Base-by-base conservation (phyloP, 37 sponge, comb jelly and placozoan species). In the Spongilla lacustris region DNA sequence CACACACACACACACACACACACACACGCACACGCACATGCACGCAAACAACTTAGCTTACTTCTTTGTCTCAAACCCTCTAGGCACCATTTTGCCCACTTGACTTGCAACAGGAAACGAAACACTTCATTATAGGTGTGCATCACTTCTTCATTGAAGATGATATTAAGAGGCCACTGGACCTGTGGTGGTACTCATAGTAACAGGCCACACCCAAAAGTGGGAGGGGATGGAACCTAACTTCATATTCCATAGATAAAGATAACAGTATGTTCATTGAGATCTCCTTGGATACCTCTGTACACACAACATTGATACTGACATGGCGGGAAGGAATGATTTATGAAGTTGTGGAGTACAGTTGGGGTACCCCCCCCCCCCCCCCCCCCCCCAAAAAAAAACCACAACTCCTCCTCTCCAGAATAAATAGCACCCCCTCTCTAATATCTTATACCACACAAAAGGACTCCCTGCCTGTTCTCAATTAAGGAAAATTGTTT, bases 1-100 rank as follows among this genome's bases (percentile, higher is more conserved):
- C 27, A 28, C 27, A 69, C 71, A n/a, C 9, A 11, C 25, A 69
- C n/a, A n/a, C 25, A 69, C 28, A 69, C 71, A 69, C n/a, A 69
- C 11, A 69, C 71, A 27, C 25, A 27, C 25, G 25, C 27, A 29
- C 73, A 72, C 28, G 14, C 73, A 12, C 30, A 69, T 5, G 9
- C 25, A 69, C 27, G 5, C 71, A 69, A n/a, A 9, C 71, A n/a
- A 8, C 11, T 69, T 27, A 12, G 31, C 82, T 27, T 23, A 89
- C 90, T 75, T 80, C 84, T 76, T 30, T 34, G 36, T 26, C 49
- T 25, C 13, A 84, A 13, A 5, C 50, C 76, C 30, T 87, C 85
- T 69, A 92, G 77, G 46, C 80, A 76, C 92, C 92, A 92, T 67
- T 92, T 92, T 75, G 85, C 89, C 90, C 89, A 92, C 37, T 88